These are phyloP conservation scores for Ptychoptera albimana DNA, from an alignment of 2,888 invertebrate species.

Conservation along the genomic window DNA sequence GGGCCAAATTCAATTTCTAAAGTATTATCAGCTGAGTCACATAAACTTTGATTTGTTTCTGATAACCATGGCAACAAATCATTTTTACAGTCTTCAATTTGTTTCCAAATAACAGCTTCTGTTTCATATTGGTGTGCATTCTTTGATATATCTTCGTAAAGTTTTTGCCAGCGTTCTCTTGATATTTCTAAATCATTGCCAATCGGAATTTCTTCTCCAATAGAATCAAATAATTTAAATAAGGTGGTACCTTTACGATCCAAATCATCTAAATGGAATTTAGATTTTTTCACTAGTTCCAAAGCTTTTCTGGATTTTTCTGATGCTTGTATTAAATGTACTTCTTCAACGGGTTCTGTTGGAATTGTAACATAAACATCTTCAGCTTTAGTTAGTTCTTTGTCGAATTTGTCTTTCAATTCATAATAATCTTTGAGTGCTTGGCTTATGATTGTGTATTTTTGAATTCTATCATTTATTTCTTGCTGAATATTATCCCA, in stretches of 20 bases:
- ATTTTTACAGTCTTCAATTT: constrained; percentile 72
- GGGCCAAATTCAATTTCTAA: constrained; percentile 69
- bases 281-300: constrained; percentile 58
- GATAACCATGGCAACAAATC: constrained; percentile 72
- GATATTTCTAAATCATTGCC: constrained; percentile 35
- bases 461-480: constrained; percentile 56
- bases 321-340: constrained; percentile 50
- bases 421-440: constrained; percentile 62
- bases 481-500: constrained; percentile 67
- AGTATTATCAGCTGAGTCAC: constrained; percentile 57
- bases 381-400: constrained; percentile 52
- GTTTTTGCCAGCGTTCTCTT: constrained; percentile 52
- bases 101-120: constrained; percentile 83
- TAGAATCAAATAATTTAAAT: constrained; percentile 30
- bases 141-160: constrained; percentile 53
- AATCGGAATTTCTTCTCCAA: constrained; percentile 36
- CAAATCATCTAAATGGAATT: constrained; percentile 59
- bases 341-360: constrained; percentile 52
- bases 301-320: constrained; percentile 63
- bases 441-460: constrained; percentile 52
- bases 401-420: constrained; percentile 49
- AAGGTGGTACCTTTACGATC: constrained; percentile 45
- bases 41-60: constrained; percentile 62
- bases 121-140: constrained; percentile 70
- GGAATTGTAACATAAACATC: constrained; percentile 45